Percentiles rank a stretch among this genome's conserved stretches.
phyloP scores from a whole-genome alignment of 2,113 vertebrate genomes.

The Pterocles gutturalis region DNA sequence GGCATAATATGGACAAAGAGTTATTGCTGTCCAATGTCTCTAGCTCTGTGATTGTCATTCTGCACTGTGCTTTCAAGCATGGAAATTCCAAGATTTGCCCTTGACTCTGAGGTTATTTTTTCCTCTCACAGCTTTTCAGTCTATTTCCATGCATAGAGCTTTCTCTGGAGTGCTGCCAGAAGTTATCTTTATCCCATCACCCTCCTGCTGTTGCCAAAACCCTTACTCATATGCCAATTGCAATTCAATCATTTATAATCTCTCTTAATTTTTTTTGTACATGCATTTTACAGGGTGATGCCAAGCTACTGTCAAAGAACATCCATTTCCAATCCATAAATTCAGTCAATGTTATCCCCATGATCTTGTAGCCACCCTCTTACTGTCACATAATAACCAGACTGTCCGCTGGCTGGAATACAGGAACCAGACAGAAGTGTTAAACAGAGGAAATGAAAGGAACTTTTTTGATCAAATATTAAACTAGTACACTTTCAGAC shows the following conservation, averaged over 20 bases:
- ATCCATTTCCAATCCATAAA: background rate
- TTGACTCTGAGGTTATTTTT: conserved; percentile 45
- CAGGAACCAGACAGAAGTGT: background rate
- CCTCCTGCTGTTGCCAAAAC: conserved; percentile 42
- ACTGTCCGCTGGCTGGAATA: background rate
- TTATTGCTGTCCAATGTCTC: background rate
- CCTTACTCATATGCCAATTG: conserved; percentile 7
- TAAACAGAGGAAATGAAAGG: background rate
- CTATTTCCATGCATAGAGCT: background rate
- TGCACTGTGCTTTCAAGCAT: background rate
- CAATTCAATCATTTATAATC: conserved; percentile 24
- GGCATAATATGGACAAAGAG: background rate
- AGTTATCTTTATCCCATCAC: conserved; percentile 60
- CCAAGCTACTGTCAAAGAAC: background rate
- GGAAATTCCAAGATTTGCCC: conserved; percentile 47
- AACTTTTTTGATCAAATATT: background rate
- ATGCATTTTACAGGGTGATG: background rate
- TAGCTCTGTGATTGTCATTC: background rate
- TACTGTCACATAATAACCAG: background rate
- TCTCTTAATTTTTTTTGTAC: conserved; percentile 26
- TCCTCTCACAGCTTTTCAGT: conserved; percentile 2
- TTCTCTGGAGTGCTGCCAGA: conserved; percentile 40
- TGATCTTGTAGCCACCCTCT: background rate
- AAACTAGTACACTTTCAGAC: background rate
- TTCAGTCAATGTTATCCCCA: background rate